Conservation (phyloP, 2,888 invertebrate species). For the Phalera bucephala region DNA sequence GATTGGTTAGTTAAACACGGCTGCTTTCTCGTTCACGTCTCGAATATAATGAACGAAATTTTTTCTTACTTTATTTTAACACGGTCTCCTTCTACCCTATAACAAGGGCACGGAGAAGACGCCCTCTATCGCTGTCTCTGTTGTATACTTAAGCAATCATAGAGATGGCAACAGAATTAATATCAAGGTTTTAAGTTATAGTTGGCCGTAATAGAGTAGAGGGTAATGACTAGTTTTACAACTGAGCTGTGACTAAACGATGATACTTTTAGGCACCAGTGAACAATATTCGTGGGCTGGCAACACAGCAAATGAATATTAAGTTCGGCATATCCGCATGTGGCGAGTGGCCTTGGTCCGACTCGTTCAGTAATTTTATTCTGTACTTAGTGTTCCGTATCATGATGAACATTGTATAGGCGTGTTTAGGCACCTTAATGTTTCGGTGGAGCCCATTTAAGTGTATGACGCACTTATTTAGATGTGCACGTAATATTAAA, state of each 20-base stretch:
- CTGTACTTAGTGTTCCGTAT: slow-evolving; percentile 71
- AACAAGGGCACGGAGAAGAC: no score
- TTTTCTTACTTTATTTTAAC: no score
- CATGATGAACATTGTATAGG: slow-evolving; percentile 54
- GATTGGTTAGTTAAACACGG: no score
- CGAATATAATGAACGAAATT: no score
- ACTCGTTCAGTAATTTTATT: slow-evolving; percentile 66
- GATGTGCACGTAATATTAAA: neutral
- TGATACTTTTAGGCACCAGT: slow-evolving; percentile 2
- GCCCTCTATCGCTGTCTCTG: no score
- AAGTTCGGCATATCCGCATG: slow-evolving; percentile 69
- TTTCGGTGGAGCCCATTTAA: slow-evolving; percentile 23
- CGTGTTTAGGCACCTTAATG: slow-evolving; percentile 44
- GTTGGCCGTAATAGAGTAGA: no score
- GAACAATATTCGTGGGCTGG: slow-evolving; percentile 47
- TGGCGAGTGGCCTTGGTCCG: slow-evolving; percentile 59
- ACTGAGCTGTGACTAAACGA: neutral
- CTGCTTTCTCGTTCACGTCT: no score
- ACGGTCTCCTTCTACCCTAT: no score
- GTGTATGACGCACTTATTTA: slow-evolving; percentile 3
- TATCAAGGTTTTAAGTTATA: no score
- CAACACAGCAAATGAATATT: slow-evolving; percentile 58
- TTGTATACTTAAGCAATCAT: no score
- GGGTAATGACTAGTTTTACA: neutral
- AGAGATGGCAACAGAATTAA: no score